These are phyloP conservation scores for Tokudaia tokunoshimensis DNA, from an alignment of 2,797 vertebrate species.

Conservation along the genomic window DNA sequence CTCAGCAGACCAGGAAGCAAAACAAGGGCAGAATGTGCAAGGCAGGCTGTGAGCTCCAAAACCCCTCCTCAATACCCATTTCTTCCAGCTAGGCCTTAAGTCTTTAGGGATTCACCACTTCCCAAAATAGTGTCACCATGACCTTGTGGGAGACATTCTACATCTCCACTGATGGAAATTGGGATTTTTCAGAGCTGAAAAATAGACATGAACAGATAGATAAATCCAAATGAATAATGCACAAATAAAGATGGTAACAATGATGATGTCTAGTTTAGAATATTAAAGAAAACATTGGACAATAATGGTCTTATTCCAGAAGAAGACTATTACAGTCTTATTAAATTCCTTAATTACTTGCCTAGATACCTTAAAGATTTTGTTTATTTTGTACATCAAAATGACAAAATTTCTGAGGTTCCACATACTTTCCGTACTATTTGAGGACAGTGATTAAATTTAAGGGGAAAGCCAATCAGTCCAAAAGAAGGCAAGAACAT, in stretches of 20 bases:
- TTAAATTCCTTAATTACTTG: not conserved
- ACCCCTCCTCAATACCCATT: not conserved
- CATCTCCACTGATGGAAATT: not conserved
- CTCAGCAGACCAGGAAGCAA: not conserved
- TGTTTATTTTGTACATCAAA: not conserved
- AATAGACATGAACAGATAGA: not conserved
- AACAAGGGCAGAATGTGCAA: too few relatives aligned
- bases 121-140: not conserved
- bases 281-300: not conserved
- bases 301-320: not conserved
- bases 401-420: not conserved
- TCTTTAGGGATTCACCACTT: not conserved
- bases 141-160: not conserved
- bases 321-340: not conserved
- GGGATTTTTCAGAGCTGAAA: slow-evolving; percentile 33
- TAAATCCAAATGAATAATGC: slow-evolving; percentile 5
- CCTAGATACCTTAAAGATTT: not conserved
- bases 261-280: not conserved
- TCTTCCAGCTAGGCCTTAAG: not conserved
- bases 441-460: not conserved
- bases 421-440: not conserved
- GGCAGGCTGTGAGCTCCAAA: not conserved
- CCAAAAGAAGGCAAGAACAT: not conserved
- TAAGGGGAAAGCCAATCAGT: not conserved
- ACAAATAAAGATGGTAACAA: not conserved